Evolutionary conservation across 2,888 invertebrate genomes (phyloP).

Genomic region (Aquatica leii): DNA sequence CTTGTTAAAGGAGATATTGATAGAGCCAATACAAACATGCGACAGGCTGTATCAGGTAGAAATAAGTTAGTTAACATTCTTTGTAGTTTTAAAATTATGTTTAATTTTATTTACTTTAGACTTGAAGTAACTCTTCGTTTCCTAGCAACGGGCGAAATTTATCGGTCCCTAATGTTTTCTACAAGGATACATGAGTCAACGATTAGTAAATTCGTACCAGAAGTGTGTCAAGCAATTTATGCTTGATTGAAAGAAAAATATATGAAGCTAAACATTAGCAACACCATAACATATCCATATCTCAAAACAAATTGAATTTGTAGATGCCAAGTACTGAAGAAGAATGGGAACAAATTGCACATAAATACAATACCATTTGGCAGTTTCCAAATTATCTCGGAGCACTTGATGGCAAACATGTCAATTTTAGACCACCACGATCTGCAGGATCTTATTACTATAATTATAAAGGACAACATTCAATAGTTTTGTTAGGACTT

Average conservation of each 20-base stretch:
- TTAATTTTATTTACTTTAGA: constrained; percentile 7
- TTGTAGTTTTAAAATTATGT: not conserved
- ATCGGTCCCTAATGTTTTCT: constrained; percentile 24
- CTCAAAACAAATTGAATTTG: not conserved
- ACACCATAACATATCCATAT: not conserved
- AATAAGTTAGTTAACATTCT: not conserved
- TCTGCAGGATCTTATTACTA: constrained; percentile 41
- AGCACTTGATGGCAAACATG: constrained; percentile 41
- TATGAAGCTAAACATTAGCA: constrained; percentile 14
- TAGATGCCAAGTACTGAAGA: constrained; percentile 39
- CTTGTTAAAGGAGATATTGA: too few species aligned
- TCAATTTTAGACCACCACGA: constrained; percentile 25
- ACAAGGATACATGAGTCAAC: constrained; percentile 39
- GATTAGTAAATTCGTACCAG: constrained; percentile 43
- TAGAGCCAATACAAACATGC: too few species aligned
- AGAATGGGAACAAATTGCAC: constrained; percentile 43
- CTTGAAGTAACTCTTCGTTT: constrained; percentile 6
- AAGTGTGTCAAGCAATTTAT: constrained; percentile 45
- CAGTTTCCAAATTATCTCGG: constrained; percentile 42
- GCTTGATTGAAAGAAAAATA: constrained; percentile 37
- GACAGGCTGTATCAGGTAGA: too few species aligned
- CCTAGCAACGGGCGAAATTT: constrained; percentile 34
- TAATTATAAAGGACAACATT: constrained; percentile 43
- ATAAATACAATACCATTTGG: constrained; percentile 41
- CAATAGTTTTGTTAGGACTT: constrained; percentile 43